Evolutionary conservation across 2,797 vertebrate species (phyloP), one percentile per base, ranked within the genome.

Genomic region (Monodelphis domestica): DNA sequence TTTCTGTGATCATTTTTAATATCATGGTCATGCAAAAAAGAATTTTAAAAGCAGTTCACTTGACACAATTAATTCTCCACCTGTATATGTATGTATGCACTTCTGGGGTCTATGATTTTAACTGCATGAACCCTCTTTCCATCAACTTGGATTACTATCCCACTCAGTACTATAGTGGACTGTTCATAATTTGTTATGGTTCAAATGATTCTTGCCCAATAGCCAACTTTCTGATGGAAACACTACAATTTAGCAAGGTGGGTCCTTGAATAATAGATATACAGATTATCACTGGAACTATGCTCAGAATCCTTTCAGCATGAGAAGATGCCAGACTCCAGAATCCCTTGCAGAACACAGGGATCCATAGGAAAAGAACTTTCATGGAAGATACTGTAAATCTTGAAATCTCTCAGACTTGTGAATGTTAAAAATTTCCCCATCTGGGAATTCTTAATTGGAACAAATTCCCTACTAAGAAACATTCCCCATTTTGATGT

Each of bases 21-120:
- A 56, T 53, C 38, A 30, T 87, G 10, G 29, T 91, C 30, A 90
- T 24, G 93, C 10, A 6, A 52, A 33, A 78, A 0, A 93, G 90
- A 0, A 88, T 89, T 92, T n/a, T 54, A 33, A 90, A 90, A 88
- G 6, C 89, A 91, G 53, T 54, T n/a, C 89, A 89, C 90, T 56
- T 24, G 89, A 90, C 7, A 26, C 89, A 92, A 88, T 91, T 95
- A 50, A 57, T 7, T 11, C 88, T 88, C 26, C 26, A n/a, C 2
- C 24, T 26, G 87, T 12, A 33, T 12, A 53, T 56, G 30, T 63
- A n/a, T n/a, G 33, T 33, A 15, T n/a, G 1, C 63, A n/a, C 33
- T n/a, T n/a, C 33, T 6, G 0, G 5, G 14, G 12, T 87, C 17
- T 87, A 51, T 87, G 21, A 24, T 50, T 87, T 87, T 87, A 50